phyloP scores from a whole-genome alignment of 2,113 vertebrate species.

The Mystacornis crossleyi region DNA sequence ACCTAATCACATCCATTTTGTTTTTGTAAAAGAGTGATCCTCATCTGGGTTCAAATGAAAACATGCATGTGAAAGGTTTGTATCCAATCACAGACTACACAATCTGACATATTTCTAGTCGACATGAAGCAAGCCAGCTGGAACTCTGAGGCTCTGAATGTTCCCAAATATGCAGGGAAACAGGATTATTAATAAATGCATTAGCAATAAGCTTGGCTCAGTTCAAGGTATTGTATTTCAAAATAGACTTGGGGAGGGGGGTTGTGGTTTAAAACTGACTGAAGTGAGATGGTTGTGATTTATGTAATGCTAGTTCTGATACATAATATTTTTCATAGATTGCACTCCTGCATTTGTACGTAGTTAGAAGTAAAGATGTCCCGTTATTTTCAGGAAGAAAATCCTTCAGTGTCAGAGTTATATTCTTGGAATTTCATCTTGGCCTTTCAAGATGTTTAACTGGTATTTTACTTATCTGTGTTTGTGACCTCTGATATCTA shows the following conservation, averaged over 20 bases:
- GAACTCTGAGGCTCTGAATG: not conserved
- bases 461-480: not conserved
- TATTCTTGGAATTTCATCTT: not conserved
- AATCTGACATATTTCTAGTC: not conserved
- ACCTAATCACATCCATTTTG: not conserved
- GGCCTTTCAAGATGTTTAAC: not conserved
- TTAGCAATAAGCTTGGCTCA: not conserved
- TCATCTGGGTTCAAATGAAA: constrained; percentile 29
- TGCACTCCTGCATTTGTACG: not conserved
- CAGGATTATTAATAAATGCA: constrained; percentile 30
- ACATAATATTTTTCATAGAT: not conserved
- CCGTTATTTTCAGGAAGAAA: not conserved
- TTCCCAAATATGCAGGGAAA: not conserved
- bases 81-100: not conserved
- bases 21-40: not conserved
- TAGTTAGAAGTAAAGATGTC: not conserved
- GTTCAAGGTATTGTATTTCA: constrained; percentile 10
- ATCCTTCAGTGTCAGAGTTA: not conserved
- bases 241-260: not conserved
- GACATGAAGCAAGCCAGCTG: constrained; percentile 5
- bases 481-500: not conserved
- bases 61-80: not conserved
- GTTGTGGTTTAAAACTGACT: not conserved
- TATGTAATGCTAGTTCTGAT: not conserved
- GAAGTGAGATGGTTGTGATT: not conserved